Conservation (phyloP, 2,888 invertebrate genomes). For the Zele albiditarsus region DNA sequence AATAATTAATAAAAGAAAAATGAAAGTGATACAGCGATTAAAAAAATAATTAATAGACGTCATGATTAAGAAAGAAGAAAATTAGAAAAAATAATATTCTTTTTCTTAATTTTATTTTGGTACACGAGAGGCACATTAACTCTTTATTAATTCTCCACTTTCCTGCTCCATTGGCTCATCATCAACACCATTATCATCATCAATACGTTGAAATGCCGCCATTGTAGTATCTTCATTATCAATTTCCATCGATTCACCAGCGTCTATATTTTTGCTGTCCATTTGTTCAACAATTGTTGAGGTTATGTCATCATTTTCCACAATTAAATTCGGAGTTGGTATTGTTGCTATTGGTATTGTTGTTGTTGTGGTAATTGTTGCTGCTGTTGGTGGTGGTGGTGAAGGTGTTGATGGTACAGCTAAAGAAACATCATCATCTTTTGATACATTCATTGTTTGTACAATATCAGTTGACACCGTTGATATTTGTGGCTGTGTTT, state of each 20-base stretch:
- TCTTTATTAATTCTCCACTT: slow-evolving; percentile 61
- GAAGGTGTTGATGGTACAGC: no score
- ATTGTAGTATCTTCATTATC: slow-evolving; percentile 62
- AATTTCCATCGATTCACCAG: slow-evolving; percentile 67
- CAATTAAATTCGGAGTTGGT: background rate
- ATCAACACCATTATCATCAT: slow-evolving; percentile 27
- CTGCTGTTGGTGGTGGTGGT: no score
- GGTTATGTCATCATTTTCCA: background rate
- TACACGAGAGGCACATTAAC: slow-evolving; percentile 58
- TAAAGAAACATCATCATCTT: background rate
- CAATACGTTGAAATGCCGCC: slow-evolving; percentile 53
- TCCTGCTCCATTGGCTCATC: slow-evolving; percentile 70
- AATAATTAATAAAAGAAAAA: background rate
- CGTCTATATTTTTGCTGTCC: slow-evolving; percentile 38
- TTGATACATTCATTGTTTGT: background rate
- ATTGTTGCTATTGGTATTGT: no score
- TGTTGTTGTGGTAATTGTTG: no score
- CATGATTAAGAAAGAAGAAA: slow-evolving; percentile 3
- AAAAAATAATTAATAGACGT: slow-evolving; percentile 33
- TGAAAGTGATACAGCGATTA: slow-evolving; percentile 17
- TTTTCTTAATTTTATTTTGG: slow-evolving; percentile 42
- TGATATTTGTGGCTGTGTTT: background rate
- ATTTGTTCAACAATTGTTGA: slow-evolving; percentile 43
- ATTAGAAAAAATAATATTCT: background rate
- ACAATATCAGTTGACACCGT: background rate